Conservation (phyloP, 2,797 vertebrate genomes). For the Okamejei kenojei region DNA sequence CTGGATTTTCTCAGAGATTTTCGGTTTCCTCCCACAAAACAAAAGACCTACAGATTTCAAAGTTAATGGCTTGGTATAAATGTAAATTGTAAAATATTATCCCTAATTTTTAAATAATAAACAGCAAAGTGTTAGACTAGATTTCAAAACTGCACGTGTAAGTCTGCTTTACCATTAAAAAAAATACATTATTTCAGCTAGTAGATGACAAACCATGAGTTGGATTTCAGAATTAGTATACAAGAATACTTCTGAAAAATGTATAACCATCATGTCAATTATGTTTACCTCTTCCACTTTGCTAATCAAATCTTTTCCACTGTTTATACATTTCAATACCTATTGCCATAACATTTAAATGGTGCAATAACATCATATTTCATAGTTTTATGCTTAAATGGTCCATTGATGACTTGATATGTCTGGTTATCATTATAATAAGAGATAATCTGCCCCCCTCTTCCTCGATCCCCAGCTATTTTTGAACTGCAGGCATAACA, state of each 20-base stretch:
- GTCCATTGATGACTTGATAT: not conserved
- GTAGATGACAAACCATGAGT: not conserved
- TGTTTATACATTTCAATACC: too few species aligned
- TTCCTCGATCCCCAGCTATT: not conserved
- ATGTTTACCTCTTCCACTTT: too few species aligned
- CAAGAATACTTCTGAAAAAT: not conserved
- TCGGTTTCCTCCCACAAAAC: too few species aligned
- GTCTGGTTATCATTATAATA: not conserved
- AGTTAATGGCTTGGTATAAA: too few species aligned
- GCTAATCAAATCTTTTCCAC: too few species aligned
- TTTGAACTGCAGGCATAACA: not conserved
- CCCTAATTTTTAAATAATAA: not conserved
- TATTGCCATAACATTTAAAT: too few species aligned
- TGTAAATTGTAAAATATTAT: too few species aligned
- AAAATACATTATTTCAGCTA: not conserved
- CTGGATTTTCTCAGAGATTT: too few species aligned
- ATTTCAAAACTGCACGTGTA: not conserved
- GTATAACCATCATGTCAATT: not conserved
- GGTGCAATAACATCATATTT: not conserved
- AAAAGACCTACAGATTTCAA: too few species aligned
- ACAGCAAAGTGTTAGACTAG: not conserved
- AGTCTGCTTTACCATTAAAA: not conserved
- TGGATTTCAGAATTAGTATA: not conserved
- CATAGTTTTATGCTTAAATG: not conserved
- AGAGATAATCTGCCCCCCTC: not conserved